A percentile compares a stretch with the other conserved stretches of the same genome.
Evolutionary conservation across 2,797 vertebrate genomes (phyloP).

Genomic region (Alectoris magna): DNA sequence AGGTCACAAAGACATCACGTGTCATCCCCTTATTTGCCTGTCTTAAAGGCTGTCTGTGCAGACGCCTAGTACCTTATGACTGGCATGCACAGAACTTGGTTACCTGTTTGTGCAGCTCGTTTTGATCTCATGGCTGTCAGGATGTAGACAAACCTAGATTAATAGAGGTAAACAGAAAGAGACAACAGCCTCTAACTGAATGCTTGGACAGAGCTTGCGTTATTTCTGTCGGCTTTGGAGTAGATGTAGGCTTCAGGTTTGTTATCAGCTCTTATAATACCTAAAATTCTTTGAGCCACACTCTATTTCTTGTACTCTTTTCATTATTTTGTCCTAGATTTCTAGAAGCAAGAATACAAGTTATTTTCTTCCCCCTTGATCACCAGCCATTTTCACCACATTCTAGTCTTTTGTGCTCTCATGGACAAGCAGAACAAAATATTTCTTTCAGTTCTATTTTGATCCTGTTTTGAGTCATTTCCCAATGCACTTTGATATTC

Average conservation of each 20-base stretch:
- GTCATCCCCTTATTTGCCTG: accelerated
- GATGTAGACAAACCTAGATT: not conserved
- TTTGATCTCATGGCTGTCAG: not conserved
- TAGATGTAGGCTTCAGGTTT: not conserved
- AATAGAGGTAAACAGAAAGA: not conserved
- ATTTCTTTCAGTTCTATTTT: not conserved
- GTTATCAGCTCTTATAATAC: accelerated
- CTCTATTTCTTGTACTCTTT: not conserved
- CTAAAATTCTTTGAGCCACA: not conserved
- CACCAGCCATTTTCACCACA: not conserved
- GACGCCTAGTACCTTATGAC: not conserved
- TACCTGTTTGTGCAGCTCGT: not conserved
- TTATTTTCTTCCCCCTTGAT: not conserved
- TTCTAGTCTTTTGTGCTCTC: not conserved
- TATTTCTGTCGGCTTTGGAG: not conserved
- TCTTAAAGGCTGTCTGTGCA: not conserved
- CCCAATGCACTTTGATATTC: not conserved
- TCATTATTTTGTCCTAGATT: not conserved
- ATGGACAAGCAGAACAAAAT: not conserved
- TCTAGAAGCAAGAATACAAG: not conserved
- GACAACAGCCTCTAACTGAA: not conserved
- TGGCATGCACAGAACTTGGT: not conserved
- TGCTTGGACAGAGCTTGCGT: not conserved
- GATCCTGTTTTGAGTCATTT: not conserved
- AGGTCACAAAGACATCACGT: not conserved